phyloP scores from a whole-genome alignment of 2,888 invertebrate species.

The Alloscopus bannaensis region DNA sequence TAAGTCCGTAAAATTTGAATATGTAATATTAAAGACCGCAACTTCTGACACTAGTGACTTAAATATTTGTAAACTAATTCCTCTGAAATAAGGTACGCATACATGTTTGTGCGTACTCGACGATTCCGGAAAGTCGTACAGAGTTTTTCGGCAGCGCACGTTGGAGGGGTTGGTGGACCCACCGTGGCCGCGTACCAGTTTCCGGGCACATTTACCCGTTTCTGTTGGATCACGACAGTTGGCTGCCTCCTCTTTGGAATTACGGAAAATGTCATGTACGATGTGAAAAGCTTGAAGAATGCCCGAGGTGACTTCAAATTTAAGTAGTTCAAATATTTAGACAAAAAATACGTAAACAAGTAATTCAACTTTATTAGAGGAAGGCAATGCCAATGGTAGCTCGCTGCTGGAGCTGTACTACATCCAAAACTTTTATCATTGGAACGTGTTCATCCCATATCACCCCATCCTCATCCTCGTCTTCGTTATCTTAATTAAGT shows the following conservation, averaged over 20 bases:
- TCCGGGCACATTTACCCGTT: constrained; percentile 27
- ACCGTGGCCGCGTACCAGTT: constrained; percentile 29
- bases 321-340: no score
- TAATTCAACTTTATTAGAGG: background rate
- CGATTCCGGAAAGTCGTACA: constrained; percentile 40
- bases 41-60: no score
- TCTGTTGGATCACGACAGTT: constrained; percentile 25
- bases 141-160: constrained; percentile 25
- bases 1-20: no score
- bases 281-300: constrained; percentile 33
- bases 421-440: constrained; percentile 32
- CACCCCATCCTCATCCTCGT: constrained; percentile 14
- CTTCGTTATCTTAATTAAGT: constrained; percentile 23
- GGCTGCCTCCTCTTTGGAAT: constrained; percentile 24
- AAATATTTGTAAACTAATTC: no score
- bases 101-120: constrained; percentile 29
- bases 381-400: background rate
- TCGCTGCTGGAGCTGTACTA: constrained; percentile 34
- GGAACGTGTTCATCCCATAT: constrained; percentile 22
- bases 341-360: no score
- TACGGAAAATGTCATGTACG: constrained; percentile 36
- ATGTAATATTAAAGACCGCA: no score
- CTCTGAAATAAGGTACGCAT: constrained; percentile 12
- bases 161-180: no score
- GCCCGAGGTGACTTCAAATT: no score